Evolutionary conservation across 2,113 vertebrate genomes (phyloP), one percentile per base, ranked within the genome.

Genomic region (sheep (Ovis aries)): DNA sequence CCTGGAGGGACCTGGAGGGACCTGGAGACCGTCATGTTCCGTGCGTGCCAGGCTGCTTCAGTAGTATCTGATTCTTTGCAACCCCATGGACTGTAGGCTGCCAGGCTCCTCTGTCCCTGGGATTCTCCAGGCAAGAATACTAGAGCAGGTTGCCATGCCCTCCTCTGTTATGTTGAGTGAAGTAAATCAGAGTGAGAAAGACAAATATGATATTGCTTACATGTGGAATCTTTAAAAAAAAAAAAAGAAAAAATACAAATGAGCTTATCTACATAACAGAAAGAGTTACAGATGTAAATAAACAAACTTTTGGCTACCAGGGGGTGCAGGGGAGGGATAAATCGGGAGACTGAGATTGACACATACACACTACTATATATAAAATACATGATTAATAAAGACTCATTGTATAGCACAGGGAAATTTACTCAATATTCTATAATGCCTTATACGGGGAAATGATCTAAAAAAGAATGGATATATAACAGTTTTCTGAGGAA

Each of bases 21-120:
- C n/a, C n/a, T 12, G 21, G n/a, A 23, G 67, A 23, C 2, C 0
- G 2, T 23, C 19, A 23, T 3, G 10, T 3, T 40, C n/a, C 0
- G 0, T 13, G 67, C n/a, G 12, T 40, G 67, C 19, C 10, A 3
- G 10, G n/a, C 23, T 23, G n/a, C 67, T 40, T 40, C 67, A 71
- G 67, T 6, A 40, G 10, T 12, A 23, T 36, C 10, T 23, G 67
- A 40, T 6, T 71, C 67, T 71, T 23, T 12, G n/a, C 10, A 23
- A 21, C 10, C 19, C n/a, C 21, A 6, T 40, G n/a, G 67, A 23
- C 19, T 23, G 0, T 23, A 6, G 19, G 5, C 67, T 1, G 10
- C 67, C 67, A 71, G 67, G n/a, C n/a, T 40, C 19, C n/a, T 71
- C n/a, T 23, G 67, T 23, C 19, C 67, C n/a, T 71, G n/a, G 5